Base-by-base conservation (phyloP, 2,113 vertebrate species). In the Colinus virginianus region DNA sequence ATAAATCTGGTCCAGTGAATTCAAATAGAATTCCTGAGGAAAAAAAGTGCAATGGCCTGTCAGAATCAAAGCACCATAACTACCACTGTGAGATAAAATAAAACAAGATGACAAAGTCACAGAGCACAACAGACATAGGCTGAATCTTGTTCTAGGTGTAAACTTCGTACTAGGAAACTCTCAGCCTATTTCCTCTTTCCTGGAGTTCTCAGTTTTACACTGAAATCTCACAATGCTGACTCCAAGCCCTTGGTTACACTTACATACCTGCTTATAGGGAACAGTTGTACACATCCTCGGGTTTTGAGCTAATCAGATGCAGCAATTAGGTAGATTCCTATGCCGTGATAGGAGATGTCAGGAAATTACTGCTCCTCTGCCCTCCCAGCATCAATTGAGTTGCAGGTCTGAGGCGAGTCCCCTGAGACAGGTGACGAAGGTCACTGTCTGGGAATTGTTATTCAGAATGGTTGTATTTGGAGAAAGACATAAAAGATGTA, bases 51-150 rank as follows among this genome's bases (percentile, higher is more conserved):
- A 79, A 71, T 43, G 77, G 26, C 7, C 15, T 7, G 2, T 62
- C 34, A 85, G 46, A 95, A 79, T 87, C 78, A 85, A 93, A 87
- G 63, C 80, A 89, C 38, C 79, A 70, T 40, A 67, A 30, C 20
- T 69, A 67, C 80, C 75, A 46, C 67, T 69, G 49, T 59, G 75
- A 79, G 67, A 74, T 80, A 70, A 94, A 94, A 92, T 71, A 68
- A 72, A 93, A 59, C 16, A 88, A 66, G 58, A 76, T 69, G 53
- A 87, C 79, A 79, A 91, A 87, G 46, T 48, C 71, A 72, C 42
- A 69, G 63, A 79, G 83, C 45, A 69, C 74, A 88, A 69, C 30
- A 75, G 64, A 78, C 2, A 4, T 15, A 23, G 17, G 74, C 23
- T 61, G 70, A 78, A 28, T 84, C 53, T 69, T 66, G 21, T 49